Percentiles rank a stretch among this genome's conserved stretches.
Evolutionary conservation across 2,113 vertebrate species (phyloP).

Genomic region (Chunga burmeisteri): DNA sequence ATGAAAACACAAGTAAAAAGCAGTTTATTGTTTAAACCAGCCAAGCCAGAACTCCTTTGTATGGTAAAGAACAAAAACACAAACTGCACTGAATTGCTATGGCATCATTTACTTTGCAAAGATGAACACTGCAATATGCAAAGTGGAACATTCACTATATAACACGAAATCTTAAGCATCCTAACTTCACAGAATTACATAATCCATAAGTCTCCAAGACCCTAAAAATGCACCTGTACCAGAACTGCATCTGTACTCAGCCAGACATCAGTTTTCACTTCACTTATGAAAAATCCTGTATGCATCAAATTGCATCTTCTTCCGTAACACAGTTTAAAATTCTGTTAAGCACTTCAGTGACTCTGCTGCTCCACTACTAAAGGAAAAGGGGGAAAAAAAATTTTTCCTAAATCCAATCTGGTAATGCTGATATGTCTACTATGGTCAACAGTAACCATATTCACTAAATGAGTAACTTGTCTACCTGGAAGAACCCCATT

Average conservation of each 20-base stretch:
- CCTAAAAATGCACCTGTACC: not conserved
- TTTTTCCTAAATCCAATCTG: not conserved
- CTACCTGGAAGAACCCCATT: not conserved
- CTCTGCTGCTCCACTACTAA: not conserved
- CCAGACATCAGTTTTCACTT: not conserved
- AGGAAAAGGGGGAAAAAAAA: not conserved
- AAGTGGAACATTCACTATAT: not conserved
- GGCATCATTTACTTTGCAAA: not conserved
- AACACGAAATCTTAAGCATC: not conserved
- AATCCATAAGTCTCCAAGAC: not conserved
- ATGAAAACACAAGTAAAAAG: conserved; percentile 54
- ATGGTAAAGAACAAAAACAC: conserved; percentile 11
- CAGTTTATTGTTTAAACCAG: conserved; percentile 19
- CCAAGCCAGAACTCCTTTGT: conserved; percentile 27
- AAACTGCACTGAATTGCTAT: not conserved
- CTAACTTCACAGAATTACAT: not conserved
- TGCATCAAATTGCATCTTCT: not conserved
- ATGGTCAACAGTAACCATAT: not conserved
- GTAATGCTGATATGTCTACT: not conserved
- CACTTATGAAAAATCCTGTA: not conserved
- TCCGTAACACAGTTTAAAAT: not conserved
- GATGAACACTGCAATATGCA: not conserved
- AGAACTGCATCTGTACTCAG: not conserved
- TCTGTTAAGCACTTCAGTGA: not conserved
- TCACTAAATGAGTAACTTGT: not conserved